Percentiles rank a stretch among this genome's conserved stretches.
These are phyloP conservation scores for Nemotelus nigrinus DNA, from an alignment of 2,888 invertebrate species.

Conservation along the genomic window DNA sequence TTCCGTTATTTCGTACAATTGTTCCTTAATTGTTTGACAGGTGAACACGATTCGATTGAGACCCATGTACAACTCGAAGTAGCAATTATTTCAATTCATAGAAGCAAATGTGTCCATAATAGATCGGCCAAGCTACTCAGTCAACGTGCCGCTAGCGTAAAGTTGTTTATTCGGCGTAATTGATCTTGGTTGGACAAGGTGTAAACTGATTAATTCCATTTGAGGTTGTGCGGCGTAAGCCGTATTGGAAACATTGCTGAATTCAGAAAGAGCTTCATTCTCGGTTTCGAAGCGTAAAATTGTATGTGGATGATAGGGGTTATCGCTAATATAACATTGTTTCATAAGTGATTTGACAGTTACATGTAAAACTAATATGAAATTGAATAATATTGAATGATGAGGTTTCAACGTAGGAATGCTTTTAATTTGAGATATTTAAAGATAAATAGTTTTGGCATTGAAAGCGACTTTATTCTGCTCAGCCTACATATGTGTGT, in stretches of 20 bases:
- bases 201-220: constrained; percentile 20
- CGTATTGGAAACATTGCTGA: constrained; percentile 16
- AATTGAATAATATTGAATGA: no score
- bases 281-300: no score
- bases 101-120: not conserved
- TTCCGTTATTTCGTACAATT: constrained; percentile 13
- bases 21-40: not conserved
- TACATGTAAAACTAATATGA: no score
- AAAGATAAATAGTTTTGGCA: no score
- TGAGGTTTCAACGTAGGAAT: no score
- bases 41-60: not conserved
- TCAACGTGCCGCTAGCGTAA: not conserved
- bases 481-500: no score
- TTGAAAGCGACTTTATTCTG: no score
- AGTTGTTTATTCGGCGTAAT: no score
- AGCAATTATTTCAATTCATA: constrained; percentile 33
- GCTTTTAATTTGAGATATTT: no score
- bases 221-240: not conserved
- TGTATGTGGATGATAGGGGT: no score
- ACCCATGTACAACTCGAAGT: constrained; percentile 5
- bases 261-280: not conserved
- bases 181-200: constrained; percentile 10
- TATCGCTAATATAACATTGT: no score
- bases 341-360: no score
- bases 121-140: not conserved